Conservation (phyloP, 1,140 invertebrate species). For the Formica exsecta region DNA sequence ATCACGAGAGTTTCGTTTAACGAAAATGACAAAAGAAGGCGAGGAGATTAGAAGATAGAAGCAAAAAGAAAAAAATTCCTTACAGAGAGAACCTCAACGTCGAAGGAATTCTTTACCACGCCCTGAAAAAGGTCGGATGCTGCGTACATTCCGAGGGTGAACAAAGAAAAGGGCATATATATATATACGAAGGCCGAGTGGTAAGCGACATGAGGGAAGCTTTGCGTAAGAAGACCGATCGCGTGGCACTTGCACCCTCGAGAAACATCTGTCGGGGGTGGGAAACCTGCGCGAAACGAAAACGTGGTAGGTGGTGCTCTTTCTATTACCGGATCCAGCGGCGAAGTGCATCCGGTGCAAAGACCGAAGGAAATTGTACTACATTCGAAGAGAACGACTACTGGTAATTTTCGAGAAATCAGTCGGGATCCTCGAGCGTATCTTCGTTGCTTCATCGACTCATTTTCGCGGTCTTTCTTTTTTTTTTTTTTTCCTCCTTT, state of each 20-base stretch:
- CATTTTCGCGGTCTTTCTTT: background rate
- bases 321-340: constrained; percentile 36
- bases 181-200: constrained; percentile 39
- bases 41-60: background rate
- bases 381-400: background rate
- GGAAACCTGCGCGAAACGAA: constrained; percentile 10
- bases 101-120: background rate
- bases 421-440: background rate
- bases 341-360: constrained; percentile 15
- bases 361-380: background rate
- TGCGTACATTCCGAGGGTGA: constrained; percentile 5
- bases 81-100: background rate
- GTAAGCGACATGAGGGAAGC: constrained; percentile 43
- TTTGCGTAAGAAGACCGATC: constrained; percentile 45
- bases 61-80: background rate
- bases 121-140: background rate
- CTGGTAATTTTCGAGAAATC: constrained; percentile 6
- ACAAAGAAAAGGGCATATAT: constrained; percentile 59
- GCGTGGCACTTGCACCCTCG: constrained; percentile 25
- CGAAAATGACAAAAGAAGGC: background rate
- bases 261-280: constrained; percentile 72
- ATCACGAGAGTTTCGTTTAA: background rate
- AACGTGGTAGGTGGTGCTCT: constrained; percentile 13
- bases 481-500: background rate
- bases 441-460: constrained; percentile 20